Base-by-base conservation (phyloP, 1,140 invertebrate genomes). In the Leptinotarsa texana region DNA sequence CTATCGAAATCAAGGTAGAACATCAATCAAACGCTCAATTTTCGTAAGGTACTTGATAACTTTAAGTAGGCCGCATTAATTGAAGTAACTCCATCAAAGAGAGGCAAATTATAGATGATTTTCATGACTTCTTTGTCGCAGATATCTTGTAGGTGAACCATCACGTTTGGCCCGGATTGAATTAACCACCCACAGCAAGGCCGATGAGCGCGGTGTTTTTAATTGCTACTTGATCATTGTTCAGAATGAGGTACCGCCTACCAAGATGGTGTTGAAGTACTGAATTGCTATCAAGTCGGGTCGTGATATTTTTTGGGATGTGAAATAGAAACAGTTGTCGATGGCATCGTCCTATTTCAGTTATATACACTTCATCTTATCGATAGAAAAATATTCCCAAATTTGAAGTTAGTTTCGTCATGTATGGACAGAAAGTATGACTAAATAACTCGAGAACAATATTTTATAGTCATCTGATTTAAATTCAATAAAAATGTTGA, bases 21-120 rank as follows among this genome's bases (percentile, higher is more conserved):
- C 51, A 57, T 57, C n/a, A 57, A 57, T 57, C 51, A 17, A 57
- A 57, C n/a, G n/a, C 33, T 15, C 51, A 57, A 57, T 57, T 57
- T 57, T 57, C 33, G 51, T 57, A 18, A 17, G 51, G 51, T 15
- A 57, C n/a, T 57, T 15, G n/a, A 57, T 57, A 57, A 57, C n/a
- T 57, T 5, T 57, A 15, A 57, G 51, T 57, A 57, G 51, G 51
- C 6, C 51, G n/a, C 15, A 57, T 57, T 8, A 57, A 57, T 57
- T 18, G 51, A 57, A 57, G n/a, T 17, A 15, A 57, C 5, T 15
- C 51, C n/a, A 57, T 57, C 17, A 57, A 57, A 18, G n/a, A 57
- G n/a, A 57, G 13, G 51, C 3, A 4, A 57, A 57, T 18, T 17
- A 57, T 57, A 15, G 51, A 57, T 15, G 17, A 57, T 57, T 57